Evolutionary conservation across 1,140 invertebrate genomes (phyloP).

Genomic region (Andrena cerasifolii): DNA sequence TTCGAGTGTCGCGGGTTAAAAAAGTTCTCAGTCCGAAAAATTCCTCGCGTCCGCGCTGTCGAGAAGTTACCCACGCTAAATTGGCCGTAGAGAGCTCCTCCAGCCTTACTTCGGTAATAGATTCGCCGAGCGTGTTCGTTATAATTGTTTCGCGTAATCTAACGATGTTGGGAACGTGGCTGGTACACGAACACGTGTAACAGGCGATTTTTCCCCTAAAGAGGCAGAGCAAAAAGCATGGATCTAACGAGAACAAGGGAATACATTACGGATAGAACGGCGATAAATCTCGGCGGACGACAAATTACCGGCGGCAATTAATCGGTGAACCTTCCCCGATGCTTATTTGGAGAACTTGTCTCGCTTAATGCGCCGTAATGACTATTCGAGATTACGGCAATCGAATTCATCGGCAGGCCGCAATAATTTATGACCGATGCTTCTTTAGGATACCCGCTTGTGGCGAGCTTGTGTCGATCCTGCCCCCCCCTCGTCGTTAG

Average conservation of each 20-base stretch:
- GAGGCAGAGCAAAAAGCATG: neutral
- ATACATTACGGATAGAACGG: conserved; percentile 30
- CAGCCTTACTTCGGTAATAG: neutral
- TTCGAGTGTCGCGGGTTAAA: neutral
- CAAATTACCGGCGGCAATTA: conserved; percentile 63
- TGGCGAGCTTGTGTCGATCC: neutral
- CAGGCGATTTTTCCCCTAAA: neutral
- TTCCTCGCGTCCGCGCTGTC: neutral
- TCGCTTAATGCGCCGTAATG: conserved; percentile 53
- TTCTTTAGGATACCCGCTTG: conserved; percentile 48
- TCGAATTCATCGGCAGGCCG: conserved; percentile 43
- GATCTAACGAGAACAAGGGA: conserved; percentile 21
- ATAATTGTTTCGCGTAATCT: conserved; percentile 2
- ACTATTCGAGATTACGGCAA: conserved; percentile 51
- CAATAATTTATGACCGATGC: conserved; percentile 53
- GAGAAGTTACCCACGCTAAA: no score
- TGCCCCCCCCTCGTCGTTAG: neutral
- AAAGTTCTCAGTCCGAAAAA: neutral
- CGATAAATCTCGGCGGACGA: conserved; percentile 39
- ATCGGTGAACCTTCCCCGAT: conserved; percentile 32
- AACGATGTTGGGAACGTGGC: neutral
- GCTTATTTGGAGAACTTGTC: conserved; percentile 57
- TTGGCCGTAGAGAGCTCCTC: no score
- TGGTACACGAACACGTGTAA: conserved; percentile 21
- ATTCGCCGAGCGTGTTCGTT: neutral